A percentile compares a stretch with the other conserved stretches of the same genome.
phyloP scores from a whole-genome alignment of 2,888 invertebrate species.

The Periphyllus acericola region DNA sequence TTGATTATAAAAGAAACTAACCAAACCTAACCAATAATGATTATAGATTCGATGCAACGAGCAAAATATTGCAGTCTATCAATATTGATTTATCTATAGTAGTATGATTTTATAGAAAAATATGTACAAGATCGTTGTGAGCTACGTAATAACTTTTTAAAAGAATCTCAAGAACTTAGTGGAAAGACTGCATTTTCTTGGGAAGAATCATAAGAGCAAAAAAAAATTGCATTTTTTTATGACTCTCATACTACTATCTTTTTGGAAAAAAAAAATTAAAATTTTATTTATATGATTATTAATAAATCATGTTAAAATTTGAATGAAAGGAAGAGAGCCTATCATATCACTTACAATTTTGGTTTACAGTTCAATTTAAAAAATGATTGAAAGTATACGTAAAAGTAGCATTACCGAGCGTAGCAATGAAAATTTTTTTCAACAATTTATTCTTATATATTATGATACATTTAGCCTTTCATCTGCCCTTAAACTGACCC shows the following conservation, averaged over 20 bases:
- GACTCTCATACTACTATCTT: not conserved
- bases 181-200: not conserved
- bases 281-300: slow-evolving; percentile 11
- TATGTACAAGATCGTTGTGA: slow-evolving; percentile 20
- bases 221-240: not conserved
- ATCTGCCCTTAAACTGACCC: too few species aligned
- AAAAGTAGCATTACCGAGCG: too few species aligned
- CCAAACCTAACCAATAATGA: slow-evolving; percentile 13
- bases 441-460: too few species aligned
- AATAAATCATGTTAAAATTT: slow-evolving; percentile 8
- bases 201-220: slow-evolving; percentile 10
- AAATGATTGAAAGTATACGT: too few species aligned
- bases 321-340: not conserved
- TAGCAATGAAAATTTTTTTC: too few species aligned
- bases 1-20: too few species aligned
- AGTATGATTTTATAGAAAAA: slow-evolving; percentile 21
- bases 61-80: not conserved
- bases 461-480: too few species aligned
- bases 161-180: slow-evolving; percentile 16
- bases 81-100: slow-evolving; percentile 31
- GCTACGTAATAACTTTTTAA: not conserved
- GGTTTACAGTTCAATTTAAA: not conserved
- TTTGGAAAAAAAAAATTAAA: not conserved
- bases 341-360: not conserved
- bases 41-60: slow-evolving; percentile 24